Base-by-base conservation (phyloP, 2,113 vertebrate species). In the Nothocercus nigrocapillus region DNA sequence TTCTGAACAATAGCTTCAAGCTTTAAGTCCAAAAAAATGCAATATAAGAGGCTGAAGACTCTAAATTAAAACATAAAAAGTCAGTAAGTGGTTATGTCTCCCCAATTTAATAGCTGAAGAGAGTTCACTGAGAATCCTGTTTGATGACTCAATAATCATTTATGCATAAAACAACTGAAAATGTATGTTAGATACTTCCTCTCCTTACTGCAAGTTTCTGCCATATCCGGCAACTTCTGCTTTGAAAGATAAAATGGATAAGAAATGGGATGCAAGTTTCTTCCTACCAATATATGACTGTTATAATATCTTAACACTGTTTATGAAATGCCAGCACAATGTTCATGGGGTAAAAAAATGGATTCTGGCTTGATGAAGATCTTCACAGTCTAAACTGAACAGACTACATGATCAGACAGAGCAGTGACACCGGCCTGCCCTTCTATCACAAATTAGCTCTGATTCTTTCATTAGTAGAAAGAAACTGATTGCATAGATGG, bases 351-450 rank as follows among this genome's bases (percentile, higher is more conserved):
- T 79, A 32, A 80, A 82, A 85, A 45, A 77, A 27, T 56, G 51
- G 79, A 88, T 80, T n/a, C 59, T 91, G 78, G 74, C 88, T 91
- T 94, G 85, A 94, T 93, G 72, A 82, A 95, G 75, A 69, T 68
- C 89, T 89, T 92, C 72, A 82, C 66, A 78, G 61, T 67, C 54
- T 74, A 87, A 89, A 96, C 95, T 85, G 95, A 94, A 97, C 85
- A 88, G 87, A 93, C 82, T 95, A 2, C 42, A 68, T 87, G 83
- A 96, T 94, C 91, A 96, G 88, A 95, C 51, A 90, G 81, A 78
- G 68, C 67, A 74, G 72, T 85, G 68, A 85, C 4, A 77, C 45
- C 40, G 82, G 56, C 66, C 85, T 93, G 89, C n/a, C 62, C 42
- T 67, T 82, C 85, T 70, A 45, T 40, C 59, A 63, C 68, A 85